A percentile compares a stretch with the other conserved stretches of the same genome.
Conservation (phyloP, 2,113 vertebrate genomes). For the Clarias magur region DNA sequence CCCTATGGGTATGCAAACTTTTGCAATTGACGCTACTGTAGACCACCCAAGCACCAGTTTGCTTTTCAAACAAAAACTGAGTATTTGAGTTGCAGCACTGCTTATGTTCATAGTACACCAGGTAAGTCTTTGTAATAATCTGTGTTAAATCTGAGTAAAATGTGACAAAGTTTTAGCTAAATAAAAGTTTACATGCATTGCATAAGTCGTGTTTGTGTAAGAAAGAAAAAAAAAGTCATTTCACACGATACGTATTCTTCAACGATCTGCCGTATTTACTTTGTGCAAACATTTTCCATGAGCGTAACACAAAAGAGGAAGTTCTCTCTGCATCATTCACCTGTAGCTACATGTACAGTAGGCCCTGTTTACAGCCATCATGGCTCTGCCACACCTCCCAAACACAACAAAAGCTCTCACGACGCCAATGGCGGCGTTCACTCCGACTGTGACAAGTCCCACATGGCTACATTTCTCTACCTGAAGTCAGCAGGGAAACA, state of each 20-base stretch:
- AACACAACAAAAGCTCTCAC: constrained; percentile 58
- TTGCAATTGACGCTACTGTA: neutral
- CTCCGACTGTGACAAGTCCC: neutral
- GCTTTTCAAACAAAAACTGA: neutral
- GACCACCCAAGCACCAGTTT: neutral
- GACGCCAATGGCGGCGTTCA: constrained; percentile 51
- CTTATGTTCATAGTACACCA: neutral
- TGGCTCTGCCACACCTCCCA: constrained; percentile 71
- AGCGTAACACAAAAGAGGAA: constrained; percentile 42
- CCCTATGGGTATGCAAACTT: neutral
- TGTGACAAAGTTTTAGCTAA: neutral
- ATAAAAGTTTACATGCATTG: too few relatives aligned
- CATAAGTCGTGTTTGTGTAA: neutral
- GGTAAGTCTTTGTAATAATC: neutral
- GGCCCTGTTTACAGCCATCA: constrained; percentile 60
- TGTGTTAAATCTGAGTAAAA: neutral
- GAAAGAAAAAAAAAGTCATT: too few relatives aligned
- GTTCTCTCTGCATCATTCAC: constrained; percentile 37
- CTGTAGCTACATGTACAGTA: constrained; percentile 29
- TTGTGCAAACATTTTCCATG: constrained; percentile 8
- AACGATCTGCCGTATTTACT: neutral
- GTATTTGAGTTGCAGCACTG: neutral
- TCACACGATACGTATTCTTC: neutral
- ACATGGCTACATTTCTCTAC: neutral
- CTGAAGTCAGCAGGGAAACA: constrained; percentile 38